Base-by-base conservation (phyloP, 2,113 vertebrate species). In the Synodontis membranacea region DNA sequence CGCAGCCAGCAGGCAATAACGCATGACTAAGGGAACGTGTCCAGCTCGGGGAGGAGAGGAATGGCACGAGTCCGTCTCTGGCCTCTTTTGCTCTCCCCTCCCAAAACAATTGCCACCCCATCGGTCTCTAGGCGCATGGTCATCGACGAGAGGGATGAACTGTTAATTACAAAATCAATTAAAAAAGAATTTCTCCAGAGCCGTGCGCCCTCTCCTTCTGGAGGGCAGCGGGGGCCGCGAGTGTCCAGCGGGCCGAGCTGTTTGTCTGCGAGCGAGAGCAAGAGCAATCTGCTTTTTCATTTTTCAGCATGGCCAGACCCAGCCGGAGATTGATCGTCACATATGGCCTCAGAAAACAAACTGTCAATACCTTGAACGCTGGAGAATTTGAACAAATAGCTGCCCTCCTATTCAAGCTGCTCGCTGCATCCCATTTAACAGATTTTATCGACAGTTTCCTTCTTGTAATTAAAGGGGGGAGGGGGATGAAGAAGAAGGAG, bases 401-500 rank as follows among this genome's bases (percentile, higher is more conserved):
- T 93, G 87, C 92, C 96, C 94, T 94, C 96, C 96, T 96, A 95
- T 96, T 96, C 95, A 96, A 95, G 96, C 96, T 95, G 94, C 96
- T 96, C 96, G 95, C 94, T 96, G 96, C 95, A 95, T 96, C 96
- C 96, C 96, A 97, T 99, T 99, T 98, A 99, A 99, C 98, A 98
- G 97, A 99, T 98, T 98, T 97, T 99, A 99, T 99, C 97, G 98
- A 99, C 98, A 99, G 97, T 96, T 97, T 97, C 97, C 97, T 97
- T 97, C 98, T 98, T 99, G 98, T 99, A 99, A 99, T 99, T 99
- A 99, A 99, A 98, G 96, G 97, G 97, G 80, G 68, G 54, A 44
- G 54, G 85, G 78, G 1, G n/a, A 48, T 54, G 46, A 44, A 62
- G n/a, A n/a, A n/a, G n/a, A n/a, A n/a, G n/a, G n/a, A n/a, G n/a